Base-by-base conservation (phyloP, 1,140 invertebrate genomes). In the Panulirus ornatus region DNA sequence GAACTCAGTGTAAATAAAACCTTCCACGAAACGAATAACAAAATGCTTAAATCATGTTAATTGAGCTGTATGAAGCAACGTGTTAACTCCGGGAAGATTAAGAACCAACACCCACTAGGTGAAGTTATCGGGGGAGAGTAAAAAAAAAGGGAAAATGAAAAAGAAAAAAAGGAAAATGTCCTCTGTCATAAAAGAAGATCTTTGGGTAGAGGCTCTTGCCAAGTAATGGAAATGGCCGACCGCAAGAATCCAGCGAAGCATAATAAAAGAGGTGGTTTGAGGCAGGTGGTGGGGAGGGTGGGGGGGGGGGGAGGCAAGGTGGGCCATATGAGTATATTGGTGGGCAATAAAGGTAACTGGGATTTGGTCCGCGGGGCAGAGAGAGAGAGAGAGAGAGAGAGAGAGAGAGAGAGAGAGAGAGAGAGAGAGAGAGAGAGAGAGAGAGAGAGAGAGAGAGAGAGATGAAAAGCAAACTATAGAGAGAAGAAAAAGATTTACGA, bases 371-470 rank as follows among this genome's bases (percentile, higher is more conserved):
- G 16, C n/a, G 81, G 38, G 58, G 40, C 16, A n/a, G 82, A 70
- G 58, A 22, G 58, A 70, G 38, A 22, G 82, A 27, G 82, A 11
- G 34, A 1, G 54, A 11, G 82, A 27, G 76, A 27, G 42, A 27
- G n/a, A 6, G 42, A 63, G 47, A 63, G 19, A 36, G 9, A 63
- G 47, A 63, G 27, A 63, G 51, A 83, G 51, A 83, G 27, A 83
- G 51, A 83, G 51, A 83, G 3, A 51, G 44, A 81, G 42, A 81
- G 78, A 81, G 78, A 81, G 42, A 51, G 47, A 58, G 76, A 47
- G 42, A 79, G 38, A 47, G 22, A 40, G 76, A 79, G 34, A 3
- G 76, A 79, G 38, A 8, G 42, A 47, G 34, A n/a, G n/a, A n/a
- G n/a, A n/a, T n/a, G n/a, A n/a, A n/a, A n/a, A n/a, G n/a, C n/a